Percentiles rank a stretch among this genome's conserved stretches.
Evolutionary conservation across 2,888 invertebrate genomes (phyloP).

Genomic region (Drosophila birchii): DNA sequence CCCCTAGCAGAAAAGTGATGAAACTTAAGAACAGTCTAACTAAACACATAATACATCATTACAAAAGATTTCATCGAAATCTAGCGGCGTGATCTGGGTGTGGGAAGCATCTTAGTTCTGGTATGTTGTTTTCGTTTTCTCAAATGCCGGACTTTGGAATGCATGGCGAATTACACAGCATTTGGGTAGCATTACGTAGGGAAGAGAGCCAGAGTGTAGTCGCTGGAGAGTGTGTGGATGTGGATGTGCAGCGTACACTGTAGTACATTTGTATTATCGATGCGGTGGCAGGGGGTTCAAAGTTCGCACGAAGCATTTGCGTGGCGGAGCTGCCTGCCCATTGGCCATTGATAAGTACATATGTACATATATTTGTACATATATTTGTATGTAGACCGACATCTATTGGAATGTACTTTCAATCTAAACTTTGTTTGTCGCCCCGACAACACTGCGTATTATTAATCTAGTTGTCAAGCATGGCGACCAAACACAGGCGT

Average conservation of each 20-base stretch:
- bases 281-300: constrained; percentile 44
- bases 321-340: constrained; percentile 28
- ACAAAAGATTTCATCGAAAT: not conserved
- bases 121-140: constrained; percentile 36
- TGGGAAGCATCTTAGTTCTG: not conserved
- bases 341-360: constrained; percentile 43
- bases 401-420: constrained; percentile 38
- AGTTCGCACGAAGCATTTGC: constrained; percentile 51
- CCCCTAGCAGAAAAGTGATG: not conserved
- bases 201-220: not conserved
- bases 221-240: constrained; percentile 1
- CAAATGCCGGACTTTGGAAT: constrained; percentile 44
- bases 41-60: not conserved
- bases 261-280: constrained; percentile 28
- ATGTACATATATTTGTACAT: not conserved
- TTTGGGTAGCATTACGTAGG: constrained; percentile 28
- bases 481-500: constrained; percentile 32
- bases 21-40: not conserved
- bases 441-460: constrained; percentile 29
- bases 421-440: constrained; percentile 45
- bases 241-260: constrained; percentile 16
- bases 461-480: constrained; percentile 73
- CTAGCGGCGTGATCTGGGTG: not conserved
- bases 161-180: constrained; percentile 35
- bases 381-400: not conserved